Evolutionary conservation across 2,797 vertebrate genomes (phyloP), one percentile per base, ranked within the genome.

Genomic region (Coccyzus lansbergi): DNA sequence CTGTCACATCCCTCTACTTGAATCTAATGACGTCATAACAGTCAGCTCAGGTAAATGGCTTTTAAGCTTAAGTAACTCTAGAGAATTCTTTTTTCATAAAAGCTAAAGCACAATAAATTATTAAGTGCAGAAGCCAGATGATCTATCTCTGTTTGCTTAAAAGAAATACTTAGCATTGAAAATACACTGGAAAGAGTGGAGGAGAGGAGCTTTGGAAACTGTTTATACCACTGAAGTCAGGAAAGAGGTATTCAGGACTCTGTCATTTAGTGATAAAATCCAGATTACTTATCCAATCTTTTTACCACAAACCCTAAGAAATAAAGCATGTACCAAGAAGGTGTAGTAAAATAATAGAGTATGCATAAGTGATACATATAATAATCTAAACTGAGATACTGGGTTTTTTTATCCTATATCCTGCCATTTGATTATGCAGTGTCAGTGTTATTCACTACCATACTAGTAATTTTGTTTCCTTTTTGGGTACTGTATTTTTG

Each of bases 391-490:
- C 4, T 49, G 2, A 2, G 4, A 0, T 2, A 16, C 51, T 20
- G 17, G 38, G 38, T 22, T 18, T n/a, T 24, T 36, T 31, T 29
- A 53, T 38, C 34, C 20, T 56, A 4, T 63, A 40, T 88, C 38
- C 48, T 86, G 9, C 44, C 52, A 69, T 86, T 88, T 93, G 65
- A 83, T 94, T 92, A 81, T 3, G 6, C n/a, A 72, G 17, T 70
- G 58, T 86, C 74, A 52, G 2, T 49, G 78, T 46, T 65, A 44
- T 49, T 95, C 55, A 53, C 19, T 72, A 19, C 29, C 26, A 9
- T 82, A 60, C 21, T 17, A 78, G 76, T 84, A 93, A 92, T 93
- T 86, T 88, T 91, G 59, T 95, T 96, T 95, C 82, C 77, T 86
- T 83, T 90, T 79, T 10, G 69, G 9, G 12, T 67, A 53, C 79